Conservation (phyloP, 2,797 vertebrate species). For the Lithobates pipiens region DNA sequence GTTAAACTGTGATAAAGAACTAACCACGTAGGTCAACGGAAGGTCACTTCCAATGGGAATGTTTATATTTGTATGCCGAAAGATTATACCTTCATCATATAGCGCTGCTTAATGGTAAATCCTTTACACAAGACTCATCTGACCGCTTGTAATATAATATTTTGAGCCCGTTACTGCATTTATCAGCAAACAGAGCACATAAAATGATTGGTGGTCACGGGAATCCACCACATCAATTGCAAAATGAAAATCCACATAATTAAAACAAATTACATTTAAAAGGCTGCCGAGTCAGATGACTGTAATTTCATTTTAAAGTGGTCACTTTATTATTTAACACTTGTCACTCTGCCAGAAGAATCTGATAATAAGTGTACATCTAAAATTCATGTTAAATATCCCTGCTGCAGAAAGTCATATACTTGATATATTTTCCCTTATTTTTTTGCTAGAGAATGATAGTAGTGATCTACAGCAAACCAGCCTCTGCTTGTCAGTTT, state of each 20-base stretch:
- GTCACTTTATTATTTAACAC: constrained; percentile 54
- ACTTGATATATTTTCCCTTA: constrained; percentile 40
- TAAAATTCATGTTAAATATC: constrained; percentile 51
- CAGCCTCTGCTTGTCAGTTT: constrained; percentile 45
- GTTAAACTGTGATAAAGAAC: not conserved
- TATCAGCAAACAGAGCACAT: constrained; percentile 34
- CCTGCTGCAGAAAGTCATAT: constrained; percentile 39
- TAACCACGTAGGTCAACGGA: not conserved
- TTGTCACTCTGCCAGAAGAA: constrained; percentile 50
- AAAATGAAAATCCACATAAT: constrained; percentile 54
- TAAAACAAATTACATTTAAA: constrained; percentile 45
- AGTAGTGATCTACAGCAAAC: constrained; percentile 20
- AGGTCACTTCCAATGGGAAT: not conserved
- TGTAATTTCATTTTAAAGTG: constrained; percentile 43
- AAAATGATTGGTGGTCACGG: constrained; percentile 59
- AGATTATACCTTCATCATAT: constrained; percentile 13
- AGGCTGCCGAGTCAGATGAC: constrained; percentile 16
- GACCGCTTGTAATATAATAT: constrained; percentile 40
- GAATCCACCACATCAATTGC: constrained; percentile 54
- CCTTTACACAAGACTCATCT: constrained; percentile 17
- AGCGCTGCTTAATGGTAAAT: constrained; percentile 7
- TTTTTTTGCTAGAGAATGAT: constrained; percentile 14
- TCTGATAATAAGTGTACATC: constrained; percentile 43
- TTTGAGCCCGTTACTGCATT: constrained; percentile 29
- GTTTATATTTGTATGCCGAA: not conserved